Evolutionary conservation across 2,797 vertebrate genomes (phyloP).

Genomic region (Paguma larvata): DNA sequence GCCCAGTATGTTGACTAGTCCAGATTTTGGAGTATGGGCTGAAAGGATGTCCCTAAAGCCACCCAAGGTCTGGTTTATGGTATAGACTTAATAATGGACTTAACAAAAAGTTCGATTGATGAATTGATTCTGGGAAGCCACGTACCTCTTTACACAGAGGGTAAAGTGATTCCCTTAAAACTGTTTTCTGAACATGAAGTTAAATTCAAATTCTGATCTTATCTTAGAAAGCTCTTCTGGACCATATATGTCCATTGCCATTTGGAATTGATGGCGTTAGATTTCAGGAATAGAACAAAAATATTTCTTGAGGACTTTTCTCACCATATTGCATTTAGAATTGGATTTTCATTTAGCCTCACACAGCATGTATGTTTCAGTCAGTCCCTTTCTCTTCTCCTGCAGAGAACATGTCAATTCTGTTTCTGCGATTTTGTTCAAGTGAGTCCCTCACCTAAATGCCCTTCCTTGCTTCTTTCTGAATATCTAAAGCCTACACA

Average conservation of each 20-base stretch:
- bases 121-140: background rate
- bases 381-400: background rate
- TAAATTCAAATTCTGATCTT: conserved; percentile 19
- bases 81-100: background rate
- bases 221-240: background rate
- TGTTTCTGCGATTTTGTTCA: background rate
- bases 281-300: background rate
- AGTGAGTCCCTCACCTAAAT: background rate
- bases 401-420: background rate
- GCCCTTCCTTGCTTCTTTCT: background rate
- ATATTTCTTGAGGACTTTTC: background rate
- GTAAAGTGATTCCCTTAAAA: background rate
- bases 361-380: background rate
- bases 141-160: background rate
- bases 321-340: background rate
- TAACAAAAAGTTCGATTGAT: background rate
- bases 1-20: background rate
- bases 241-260: background rate
- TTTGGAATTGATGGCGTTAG: conserved; percentile 17
- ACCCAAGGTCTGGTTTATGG: background rate
- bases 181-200: background rate
- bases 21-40: background rate
- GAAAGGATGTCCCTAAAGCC: background rate
- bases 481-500: background rate
- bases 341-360: background rate